phyloP scores from a whole-genome alignment of 2,888 invertebrate species.

The Caenorhabditis panamensis region DNA sequence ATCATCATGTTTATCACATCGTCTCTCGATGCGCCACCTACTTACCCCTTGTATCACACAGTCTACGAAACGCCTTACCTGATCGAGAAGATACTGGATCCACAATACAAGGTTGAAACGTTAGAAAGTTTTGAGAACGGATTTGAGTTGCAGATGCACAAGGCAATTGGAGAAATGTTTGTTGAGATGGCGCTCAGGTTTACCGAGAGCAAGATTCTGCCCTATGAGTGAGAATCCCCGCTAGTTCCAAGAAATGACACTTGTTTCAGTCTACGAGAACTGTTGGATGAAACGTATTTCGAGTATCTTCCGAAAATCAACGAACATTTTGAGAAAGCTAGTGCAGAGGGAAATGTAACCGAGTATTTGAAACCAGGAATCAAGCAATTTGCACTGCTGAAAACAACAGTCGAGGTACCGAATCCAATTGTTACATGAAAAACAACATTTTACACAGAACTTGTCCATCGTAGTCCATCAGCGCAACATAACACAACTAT shows the following conservation, averaged over 20 bases:
- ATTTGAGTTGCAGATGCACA: constrained; percentile 80
- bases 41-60: constrained; percentile 79
- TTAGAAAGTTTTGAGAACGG: too few relatives aligned
- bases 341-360: background rate
- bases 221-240: constrained; percentile 14
- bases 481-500: constrained; percentile 12
- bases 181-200: constrained; percentile 81
- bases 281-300: constrained; percentile 17
- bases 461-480: constrained; percentile 4
- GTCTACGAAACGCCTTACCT: constrained; percentile 79
- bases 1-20: constrained; percentile 80
- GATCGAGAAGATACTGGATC: constrained; percentile 78
- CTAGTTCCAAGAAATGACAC: background rate
- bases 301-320: constrained; percentile 45
- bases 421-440: too few relatives aligned
- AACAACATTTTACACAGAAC: constrained; percentile 8
- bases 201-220: constrained; percentile 77
- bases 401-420: constrained; percentile 35
- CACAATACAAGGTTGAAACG: constrained; percentile 52
- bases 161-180: constrained; percentile 81
- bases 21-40: constrained; percentile 50
- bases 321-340: background rate
- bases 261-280: constrained; percentile 43
- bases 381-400: constrained; percentile 27
- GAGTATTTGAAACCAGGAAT: constrained; percentile 3